These are phyloP conservation scores for Gryllus longicercus DNA, from an alignment of 2,888 invertebrate genomes.

Conservation along the genomic window DNA sequence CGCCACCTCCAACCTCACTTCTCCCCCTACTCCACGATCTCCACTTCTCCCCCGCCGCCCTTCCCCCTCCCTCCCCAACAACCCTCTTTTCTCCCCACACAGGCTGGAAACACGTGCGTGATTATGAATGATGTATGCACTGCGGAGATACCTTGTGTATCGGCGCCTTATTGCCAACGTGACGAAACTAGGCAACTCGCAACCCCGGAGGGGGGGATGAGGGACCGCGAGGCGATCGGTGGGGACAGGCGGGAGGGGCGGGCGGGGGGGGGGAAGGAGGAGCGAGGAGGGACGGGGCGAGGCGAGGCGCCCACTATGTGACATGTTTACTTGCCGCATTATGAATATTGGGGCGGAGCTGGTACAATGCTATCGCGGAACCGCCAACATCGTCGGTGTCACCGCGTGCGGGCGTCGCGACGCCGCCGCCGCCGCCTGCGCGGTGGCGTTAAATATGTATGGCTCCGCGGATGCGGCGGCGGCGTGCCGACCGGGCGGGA, in stretches of 20 bases:
- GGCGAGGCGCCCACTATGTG: background rate
- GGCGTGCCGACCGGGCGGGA: too few species aligned
- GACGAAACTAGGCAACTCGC: background rate
- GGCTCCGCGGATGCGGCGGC: background rate
- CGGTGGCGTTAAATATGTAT: background rate
- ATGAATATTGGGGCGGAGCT: background rate
- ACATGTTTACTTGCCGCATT: constrained; percentile 1
- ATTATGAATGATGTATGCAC: constrained; percentile 1
- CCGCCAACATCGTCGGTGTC: background rate
- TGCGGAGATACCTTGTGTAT: constrained; percentile 1
- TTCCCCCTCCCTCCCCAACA: background rate
- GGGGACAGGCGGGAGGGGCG: too few species aligned
- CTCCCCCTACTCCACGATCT: background rate
- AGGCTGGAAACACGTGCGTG: background rate
- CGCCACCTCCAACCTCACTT: too few species aligned
- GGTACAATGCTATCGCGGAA: background rate
- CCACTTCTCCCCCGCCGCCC: background rate
- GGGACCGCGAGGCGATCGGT: too few species aligned
- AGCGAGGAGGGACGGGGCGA: background rate
- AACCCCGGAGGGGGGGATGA: too few species aligned
- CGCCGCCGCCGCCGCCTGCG: background rate
- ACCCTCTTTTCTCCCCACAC: background rate
- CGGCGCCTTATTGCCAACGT: constrained; percentile 1
- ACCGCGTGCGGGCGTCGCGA: background rate
- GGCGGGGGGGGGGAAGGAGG: too few species aligned